Percentiles rank a stretch among this genome's conserved stretches.
phyloP scores from a whole-genome alignment of 2,113 vertebrate species.

The Oenanthe melanoleuca region DNA sequence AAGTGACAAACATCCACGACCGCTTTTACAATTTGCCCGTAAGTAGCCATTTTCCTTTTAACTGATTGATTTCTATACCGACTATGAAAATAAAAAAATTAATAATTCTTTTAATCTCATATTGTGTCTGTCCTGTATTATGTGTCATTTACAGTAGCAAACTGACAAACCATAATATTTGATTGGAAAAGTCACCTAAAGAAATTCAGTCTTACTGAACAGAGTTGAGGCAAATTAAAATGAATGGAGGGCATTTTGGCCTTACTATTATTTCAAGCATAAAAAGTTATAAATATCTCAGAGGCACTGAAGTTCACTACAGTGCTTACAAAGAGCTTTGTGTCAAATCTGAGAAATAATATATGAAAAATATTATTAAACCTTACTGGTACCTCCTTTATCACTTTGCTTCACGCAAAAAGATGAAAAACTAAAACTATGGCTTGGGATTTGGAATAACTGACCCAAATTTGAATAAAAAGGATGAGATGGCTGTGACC shows the following conservation, averaged over 20 bases:
- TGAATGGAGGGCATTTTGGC: background rate
- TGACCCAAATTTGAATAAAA: background rate
- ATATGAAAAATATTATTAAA: background rate
- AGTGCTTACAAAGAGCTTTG: background rate
- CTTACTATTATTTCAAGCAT: background rate
- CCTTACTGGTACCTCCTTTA: background rate
- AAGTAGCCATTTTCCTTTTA: slow-evolving; percentile 69
- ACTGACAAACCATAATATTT: background rate
- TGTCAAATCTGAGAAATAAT: background rate
- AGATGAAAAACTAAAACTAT: background rate
- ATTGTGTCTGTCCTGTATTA: background rate
- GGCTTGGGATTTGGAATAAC: background rate
- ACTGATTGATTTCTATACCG: background rate
- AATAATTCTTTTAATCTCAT: background rate
- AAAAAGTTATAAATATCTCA: background rate
- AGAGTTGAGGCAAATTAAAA: background rate
- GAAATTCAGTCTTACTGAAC: background rate
- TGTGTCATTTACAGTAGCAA: background rate
- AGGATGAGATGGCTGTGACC: background rate
- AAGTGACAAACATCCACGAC: slow-evolving; percentile 81
- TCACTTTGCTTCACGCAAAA: background rate
- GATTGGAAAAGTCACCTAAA: background rate
- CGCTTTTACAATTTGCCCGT: slow-evolving; percentile 86
- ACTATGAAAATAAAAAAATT: background rate
- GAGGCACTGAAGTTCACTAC: background rate